Base-by-base conservation (phyloP, 2,113 vertebrate genomes). In the Plectropomus leopardus region DNA sequence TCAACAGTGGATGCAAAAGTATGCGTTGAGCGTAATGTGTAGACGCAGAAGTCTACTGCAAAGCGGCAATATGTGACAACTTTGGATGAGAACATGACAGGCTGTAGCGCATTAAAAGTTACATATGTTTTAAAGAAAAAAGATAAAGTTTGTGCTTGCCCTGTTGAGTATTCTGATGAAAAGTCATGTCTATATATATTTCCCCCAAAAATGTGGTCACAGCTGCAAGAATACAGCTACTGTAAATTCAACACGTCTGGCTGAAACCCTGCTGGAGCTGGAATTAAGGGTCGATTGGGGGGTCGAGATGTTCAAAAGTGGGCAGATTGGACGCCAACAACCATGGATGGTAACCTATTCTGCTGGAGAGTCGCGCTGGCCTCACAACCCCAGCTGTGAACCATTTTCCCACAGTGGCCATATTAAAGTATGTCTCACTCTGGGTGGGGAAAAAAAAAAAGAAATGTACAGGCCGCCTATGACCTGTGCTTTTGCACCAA, bases 361-460 rank as follows among this genome's bases (percentile, higher is more conserved):
- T 36, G 16, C 47, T 53, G 19, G 13, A 40, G 36, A 40, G 36
- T 10, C 8, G 36, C 11, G 36, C 36, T 40, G 36, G 36, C 44
- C 44, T 68, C 64, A 13, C 16, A n/a, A 50, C 34, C 1, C 36
- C 21, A 45, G 47, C 70, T 74, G 34, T 36, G 45, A 61, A 30
- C 21, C 36, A 42, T 24, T 72, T 76, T 57, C 72, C 64, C 26
- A n/a, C 54, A 28, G 70, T 19, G 59, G 53, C 40, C 54, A 74
- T 36, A 26, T 30, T 50, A 32, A 53, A 67, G 16, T 34, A 15
- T 28, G 55, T 32, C 34, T 17, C 51, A 58, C 19, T 10, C 16
- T 7, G 40, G 69, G 61, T 11, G 16, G 36, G 16, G 0, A 36
- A 36, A 36, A 36, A 36, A 36, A 36, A 40, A 40, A 21, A 36